Conservation (phyloP, 1,140 invertebrate species). For the Nylanderia fulva region DNA sequence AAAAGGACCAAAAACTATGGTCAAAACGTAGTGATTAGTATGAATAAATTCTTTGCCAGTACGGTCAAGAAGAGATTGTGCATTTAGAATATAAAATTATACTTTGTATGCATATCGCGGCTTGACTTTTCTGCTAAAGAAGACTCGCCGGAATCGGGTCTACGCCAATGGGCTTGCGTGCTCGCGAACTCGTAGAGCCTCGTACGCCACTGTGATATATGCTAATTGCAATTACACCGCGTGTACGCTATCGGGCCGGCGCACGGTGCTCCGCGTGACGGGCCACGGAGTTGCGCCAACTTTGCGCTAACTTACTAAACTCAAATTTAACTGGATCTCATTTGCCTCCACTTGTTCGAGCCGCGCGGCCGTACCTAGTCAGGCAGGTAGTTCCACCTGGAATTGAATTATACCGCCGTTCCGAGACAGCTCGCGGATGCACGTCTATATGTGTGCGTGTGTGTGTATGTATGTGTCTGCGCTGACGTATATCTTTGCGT, state of each 20-base stretch:
- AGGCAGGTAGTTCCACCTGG: constrained; percentile 51
- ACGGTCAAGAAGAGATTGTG: no score
- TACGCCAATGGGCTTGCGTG: constrained; percentile 78
- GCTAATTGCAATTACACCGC: constrained; percentile 85
- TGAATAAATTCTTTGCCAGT: no score
- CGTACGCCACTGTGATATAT: constrained; percentile 81
- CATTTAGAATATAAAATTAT: no score
- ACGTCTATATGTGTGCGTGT: neutral
- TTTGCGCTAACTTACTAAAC: constrained; percentile 81
- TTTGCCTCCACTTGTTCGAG: constrained; percentile 80
- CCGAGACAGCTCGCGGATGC: constrained; percentile 53
- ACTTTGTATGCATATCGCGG: no score
- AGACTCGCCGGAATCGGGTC: neutral
- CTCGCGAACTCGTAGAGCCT: constrained; percentile 42
- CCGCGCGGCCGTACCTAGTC: constrained; percentile 57
- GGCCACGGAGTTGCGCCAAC: constrained; percentile 74
- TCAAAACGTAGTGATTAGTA: no score
- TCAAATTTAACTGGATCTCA: constrained; percentile 80
- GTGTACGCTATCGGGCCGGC: constrained; percentile 79
- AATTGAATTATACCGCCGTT: constrained; percentile 71
- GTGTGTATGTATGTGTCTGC: neutral
- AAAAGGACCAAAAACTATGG: no score
- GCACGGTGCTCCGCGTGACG: constrained; percentile 72
- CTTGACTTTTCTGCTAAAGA: neutral
- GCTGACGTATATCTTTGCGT: constrained; percentile 38